These are phyloP conservation scores for Mugil cephalus DNA, from an alignment of 2,113 vertebrate species.

Conservation along the genomic window DNA sequence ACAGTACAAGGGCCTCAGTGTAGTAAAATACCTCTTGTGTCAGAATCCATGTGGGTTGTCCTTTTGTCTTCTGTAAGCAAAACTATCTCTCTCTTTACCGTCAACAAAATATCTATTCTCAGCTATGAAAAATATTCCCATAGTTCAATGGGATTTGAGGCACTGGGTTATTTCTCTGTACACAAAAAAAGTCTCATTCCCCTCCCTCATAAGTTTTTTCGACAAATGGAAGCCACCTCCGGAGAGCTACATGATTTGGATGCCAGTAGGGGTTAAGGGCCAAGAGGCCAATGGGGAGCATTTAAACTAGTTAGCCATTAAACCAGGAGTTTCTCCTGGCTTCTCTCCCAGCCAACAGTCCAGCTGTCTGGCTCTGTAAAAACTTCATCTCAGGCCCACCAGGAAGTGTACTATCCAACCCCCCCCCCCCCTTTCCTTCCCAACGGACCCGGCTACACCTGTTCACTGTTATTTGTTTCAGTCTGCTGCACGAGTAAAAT, in stretches of 20 bases:
- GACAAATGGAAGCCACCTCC: constrained; percentile 48
- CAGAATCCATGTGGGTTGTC: constrained; percentile 58
- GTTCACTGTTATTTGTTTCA: constrained; percentile 28
- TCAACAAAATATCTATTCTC: constrained; percentile 77
- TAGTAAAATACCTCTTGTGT: constrained; percentile 81
- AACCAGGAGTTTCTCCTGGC: constrained; percentile 38
- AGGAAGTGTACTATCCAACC: constrained; percentile 41
- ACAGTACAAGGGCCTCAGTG: constrained; percentile 87
- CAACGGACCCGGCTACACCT: constrained; percentile 41
- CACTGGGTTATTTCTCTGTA: constrained; percentile 80
- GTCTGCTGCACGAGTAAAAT: constrained; percentile 32
- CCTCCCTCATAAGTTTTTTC: constrained; percentile 45
- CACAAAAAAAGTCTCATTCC: constrained; percentile 49
- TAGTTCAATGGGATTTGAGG: constrained; percentile 64
- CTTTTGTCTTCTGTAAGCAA: constrained; percentile 58
- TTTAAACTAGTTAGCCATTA: constrained; percentile 39
- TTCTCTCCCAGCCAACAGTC: constrained; percentile 79
- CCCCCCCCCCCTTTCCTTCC: not conserved
- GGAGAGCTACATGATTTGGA: constrained; percentile 47
- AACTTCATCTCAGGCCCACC: constrained; percentile 45
- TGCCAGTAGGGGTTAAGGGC: constrained; percentile 35
- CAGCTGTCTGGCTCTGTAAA: constrained; percentile 79
- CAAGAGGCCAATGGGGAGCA: constrained; percentile 37
- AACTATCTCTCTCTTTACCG: constrained; percentile 62
- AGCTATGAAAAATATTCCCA: constrained; percentile 74